phyloP scores from a whole-genome alignment of 1,140 invertebrate species.

The Pseudobourletiella spinata region DNA sequence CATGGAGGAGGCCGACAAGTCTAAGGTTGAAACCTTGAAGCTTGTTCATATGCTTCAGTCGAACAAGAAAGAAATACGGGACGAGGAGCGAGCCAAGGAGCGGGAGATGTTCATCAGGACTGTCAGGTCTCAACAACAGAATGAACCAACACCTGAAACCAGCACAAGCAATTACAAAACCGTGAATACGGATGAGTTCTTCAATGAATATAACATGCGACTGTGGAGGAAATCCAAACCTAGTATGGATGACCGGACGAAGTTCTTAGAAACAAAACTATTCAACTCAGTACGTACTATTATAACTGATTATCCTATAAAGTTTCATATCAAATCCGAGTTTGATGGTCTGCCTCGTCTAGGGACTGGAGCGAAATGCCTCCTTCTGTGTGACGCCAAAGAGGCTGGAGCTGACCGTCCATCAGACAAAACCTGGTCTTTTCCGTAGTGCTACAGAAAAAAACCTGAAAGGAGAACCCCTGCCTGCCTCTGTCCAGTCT shows the following conservation, averaged over 20 bases:
- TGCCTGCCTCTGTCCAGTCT: neutral
- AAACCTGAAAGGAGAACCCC: neutral
- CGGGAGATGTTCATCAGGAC: conserved; percentile 8
- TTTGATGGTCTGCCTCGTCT: too few species aligned
- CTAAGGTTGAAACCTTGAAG: conserved; percentile 7
- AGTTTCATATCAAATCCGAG: too few species aligned
- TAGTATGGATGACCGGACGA: conserved; percentile 16
- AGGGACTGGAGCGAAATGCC: conserved; percentile 12
- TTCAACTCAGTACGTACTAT: conserved; percentile 7
- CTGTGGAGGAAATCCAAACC: conserved; percentile 16
- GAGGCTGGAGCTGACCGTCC: neutral
- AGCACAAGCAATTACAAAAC: neutral
- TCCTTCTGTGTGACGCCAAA: neutral
- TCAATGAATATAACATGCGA: conserved; percentile 28
- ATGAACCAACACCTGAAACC: neutral
- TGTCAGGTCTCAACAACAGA: neutral
- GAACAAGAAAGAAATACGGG: neutral
- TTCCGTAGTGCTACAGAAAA: neutral
- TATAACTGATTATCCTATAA: too few species aligned
- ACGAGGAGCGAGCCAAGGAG: conserved; percentile 6
- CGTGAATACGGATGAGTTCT: conserved; percentile 18
- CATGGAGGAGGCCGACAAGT: conserved; percentile 13
- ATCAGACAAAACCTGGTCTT: neutral
- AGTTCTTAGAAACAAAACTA: conserved; percentile 14
- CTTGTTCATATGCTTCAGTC: conserved; percentile 5